A percentile compares a stretch with the other conserved stretches of the same genome.
These are phyloP conservation scores for Gibbula magus DNA, from an alignment of 2,888 invertebrate species.

Conservation along the genomic window DNA sequence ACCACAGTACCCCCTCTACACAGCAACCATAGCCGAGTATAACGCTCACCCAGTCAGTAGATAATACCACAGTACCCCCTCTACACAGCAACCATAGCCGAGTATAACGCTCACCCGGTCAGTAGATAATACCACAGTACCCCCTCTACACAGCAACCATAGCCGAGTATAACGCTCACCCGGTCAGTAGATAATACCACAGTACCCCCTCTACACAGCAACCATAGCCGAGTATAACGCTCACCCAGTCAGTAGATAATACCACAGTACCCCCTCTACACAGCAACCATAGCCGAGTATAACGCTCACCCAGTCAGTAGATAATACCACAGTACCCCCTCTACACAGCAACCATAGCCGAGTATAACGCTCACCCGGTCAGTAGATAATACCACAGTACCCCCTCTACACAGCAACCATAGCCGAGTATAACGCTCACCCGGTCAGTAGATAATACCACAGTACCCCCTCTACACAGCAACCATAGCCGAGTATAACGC, in stretches of 20 bases:
- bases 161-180: slow-evolving; percentile 90
- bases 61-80: slow-evolving; percentile 97
- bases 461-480: slow-evolving; percentile 98
- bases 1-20: slow-evolving; percentile 98
- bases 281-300: slow-evolving; percentile 95
- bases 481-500: slow-evolving; percentile 94
- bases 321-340: slow-evolving; percentile 97
- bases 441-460: slow-evolving; percentile 85
- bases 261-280: slow-evolving; percentile 98
- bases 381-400: slow-evolving; percentile 90
- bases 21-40: slow-evolving; percentile 95
- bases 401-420: slow-evolving; percentile 97
- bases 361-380: slow-evolving; percentile 87
- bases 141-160: slow-evolving; percentile 97
- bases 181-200: slow-evolving; percentile 85
- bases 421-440: slow-evolving; percentile 90
- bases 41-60: slow-evolving; percentile 81
- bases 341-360: slow-evolving; percentile 95
- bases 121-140: slow-evolving; percentile 90
- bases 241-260: slow-evolving; percentile 80
- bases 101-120: slow-evolving; percentile 87
- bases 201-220: slow-evolving; percentile 98
- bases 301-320: slow-evolving; percentile 81
- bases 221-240: slow-evolving; percentile 94
- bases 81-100: slow-evolving; percentile 95